phyloP scores from a whole-genome alignment of 2,113 vertebrate species.

The Apodemus sylvaticus region DNA sequence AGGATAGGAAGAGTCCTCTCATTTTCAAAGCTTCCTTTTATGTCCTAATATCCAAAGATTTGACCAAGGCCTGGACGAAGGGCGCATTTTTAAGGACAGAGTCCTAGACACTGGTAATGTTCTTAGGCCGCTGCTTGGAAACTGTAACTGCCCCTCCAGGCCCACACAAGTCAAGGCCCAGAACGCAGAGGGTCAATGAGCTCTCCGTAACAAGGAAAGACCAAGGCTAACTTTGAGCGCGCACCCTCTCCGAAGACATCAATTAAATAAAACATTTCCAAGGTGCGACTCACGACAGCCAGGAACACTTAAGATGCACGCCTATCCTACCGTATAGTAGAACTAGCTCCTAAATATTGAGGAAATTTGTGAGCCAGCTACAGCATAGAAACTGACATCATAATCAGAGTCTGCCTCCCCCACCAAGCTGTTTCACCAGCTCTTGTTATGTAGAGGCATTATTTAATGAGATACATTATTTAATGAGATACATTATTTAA shows the following conservation, averaged over 20 bases:
- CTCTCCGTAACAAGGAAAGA: background rate
- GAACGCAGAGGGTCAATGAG: background rate
- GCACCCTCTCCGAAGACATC: background rate
- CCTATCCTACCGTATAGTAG: background rate
- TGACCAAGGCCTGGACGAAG: background rate
- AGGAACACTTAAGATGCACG: background rate
- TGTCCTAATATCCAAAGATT: background rate
- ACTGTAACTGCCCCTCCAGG: background rate
- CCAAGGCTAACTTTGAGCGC: background rate
- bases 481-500: background rate
- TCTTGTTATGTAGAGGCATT: background rate
- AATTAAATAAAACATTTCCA: constrained; percentile 18
- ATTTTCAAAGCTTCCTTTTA: background rate
- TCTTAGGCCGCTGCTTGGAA: background rate
- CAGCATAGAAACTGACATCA: background rate
- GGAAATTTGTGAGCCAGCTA: background rate
- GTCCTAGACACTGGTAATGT: background rate
- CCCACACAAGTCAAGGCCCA: background rate
- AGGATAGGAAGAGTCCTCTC: background rate
- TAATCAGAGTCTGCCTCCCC: background rate
- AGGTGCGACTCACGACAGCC: background rate
- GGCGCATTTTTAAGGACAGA: background rate
- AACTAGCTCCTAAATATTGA: background rate
- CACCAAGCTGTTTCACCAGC: background rate
- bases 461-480: background rate